Base-by-base conservation (phyloP, 2,888 invertebrate species). In the Athalia cordata region DNA sequence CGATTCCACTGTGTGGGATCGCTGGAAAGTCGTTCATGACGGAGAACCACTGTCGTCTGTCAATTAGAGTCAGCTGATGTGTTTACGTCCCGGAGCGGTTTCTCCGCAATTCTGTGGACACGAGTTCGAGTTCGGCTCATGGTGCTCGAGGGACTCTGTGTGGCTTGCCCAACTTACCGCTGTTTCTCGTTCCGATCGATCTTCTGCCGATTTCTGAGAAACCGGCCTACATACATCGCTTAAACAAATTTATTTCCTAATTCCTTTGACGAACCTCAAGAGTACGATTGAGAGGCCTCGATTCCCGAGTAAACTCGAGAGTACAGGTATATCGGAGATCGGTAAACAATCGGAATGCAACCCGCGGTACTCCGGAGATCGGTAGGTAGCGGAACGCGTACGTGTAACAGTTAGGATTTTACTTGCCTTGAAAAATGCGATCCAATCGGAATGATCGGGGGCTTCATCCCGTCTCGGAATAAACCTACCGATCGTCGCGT, bases 381-480 rank as follows among this genome's bases (percentile, higher is more conserved):
- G 68, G 68, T 43, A 47, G 68, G 68, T 55, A 43, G 68, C 55
- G 7, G 11, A 68, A 43, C 8, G n/a, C 50, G 9, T 0, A 9
- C 29, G 7, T 45, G n/a, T 64, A 59, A 62, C 13, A 5, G 8
- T 15, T 1, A 8, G 62, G 11, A 8, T 50, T 57, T 52, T 49
- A 80, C 86, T 86, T 91, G 95, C 95, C 92, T 93, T 93, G 90
- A 94, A 94, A 91, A 95, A 95, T 86, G 94, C 93, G 81, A 95
- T 93, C 95, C 95, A 95, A 90, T 94, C 94, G 82, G 93, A 91
- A 86, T 95, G 95, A 88, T 94, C 93, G 91, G 95, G 94, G 84
- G 91, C 91, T 84, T 92, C 92, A 82, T 92, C 90, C 81, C 93
- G 86, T 84, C 91, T 91, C 68, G 90, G 87, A 81, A 93, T 88